These are phyloP conservation scores for Ophion ventricosus DNA, from an alignment of 2,888 invertebrate genomes.

Conservation along the genomic window DNA sequence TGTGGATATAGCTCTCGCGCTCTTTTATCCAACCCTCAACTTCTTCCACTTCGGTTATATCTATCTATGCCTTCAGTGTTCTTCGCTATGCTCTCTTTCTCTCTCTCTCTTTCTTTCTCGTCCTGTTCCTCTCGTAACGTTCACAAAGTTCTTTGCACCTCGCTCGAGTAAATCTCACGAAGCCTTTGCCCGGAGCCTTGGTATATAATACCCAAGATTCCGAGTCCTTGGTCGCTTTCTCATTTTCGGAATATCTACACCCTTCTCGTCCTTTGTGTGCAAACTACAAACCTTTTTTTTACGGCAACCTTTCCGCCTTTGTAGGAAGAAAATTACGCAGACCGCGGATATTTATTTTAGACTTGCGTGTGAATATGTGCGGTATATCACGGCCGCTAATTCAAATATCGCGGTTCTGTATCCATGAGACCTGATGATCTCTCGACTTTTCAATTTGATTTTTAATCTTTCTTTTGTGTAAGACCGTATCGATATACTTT, in stretches of 20 bases:
- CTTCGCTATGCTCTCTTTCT: slow-evolving; percentile 11
- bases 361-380: not conserved
- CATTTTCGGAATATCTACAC: not conserved
- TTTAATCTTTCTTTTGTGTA: no score
- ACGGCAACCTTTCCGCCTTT: not conserved
- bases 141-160: slow-evolving; percentile 52
- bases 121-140: slow-evolving; percentile 25
- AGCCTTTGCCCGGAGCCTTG: slow-evolving; percentile 18
- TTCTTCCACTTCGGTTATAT: slow-evolving; percentile 51
- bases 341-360: not conserved
- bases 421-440: not conserved
- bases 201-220: slow-evolving; percentile 58
- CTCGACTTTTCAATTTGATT: no score
- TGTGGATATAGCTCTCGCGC: slow-evolving; percentile 34
- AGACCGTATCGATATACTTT: no score
- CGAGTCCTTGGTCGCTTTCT: slow-evolving; percentile 30
- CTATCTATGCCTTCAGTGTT: slow-evolving; percentile 43
- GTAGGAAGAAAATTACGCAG: not conserved
- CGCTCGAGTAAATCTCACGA: slow-evolving; percentile 70
- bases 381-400: not conserved
- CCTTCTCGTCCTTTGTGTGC: slow-evolving; percentile 2
- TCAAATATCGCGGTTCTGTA: not conserved
- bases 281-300: slow-evolving; percentile 14
- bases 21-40: slow-evolving; percentile 59
- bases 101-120: not conserved